Evolutionary conservation across 1,140 invertebrate species (phyloP), one percentile per base, ranked within the genome.

Genomic region (Drosophila micromelanica): DNA sequence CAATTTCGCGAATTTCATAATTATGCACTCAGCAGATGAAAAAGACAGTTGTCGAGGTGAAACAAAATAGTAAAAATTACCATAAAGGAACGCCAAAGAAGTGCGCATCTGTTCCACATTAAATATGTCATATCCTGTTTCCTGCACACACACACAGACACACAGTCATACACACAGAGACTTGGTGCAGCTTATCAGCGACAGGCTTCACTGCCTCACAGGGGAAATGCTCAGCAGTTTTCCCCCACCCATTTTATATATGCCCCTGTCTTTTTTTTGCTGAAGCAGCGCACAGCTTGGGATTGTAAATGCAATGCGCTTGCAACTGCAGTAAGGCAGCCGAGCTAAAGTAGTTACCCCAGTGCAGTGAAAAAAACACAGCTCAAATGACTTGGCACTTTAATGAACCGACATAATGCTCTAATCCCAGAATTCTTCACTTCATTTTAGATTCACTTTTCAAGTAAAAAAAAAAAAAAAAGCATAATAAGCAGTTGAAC

Each of bases 61-160:
- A 75, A 72, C 70, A 56, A 78, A 67, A 78, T 75, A 59, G 48
- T 56, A 49, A 76, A 78, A 55, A 70, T 65, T 46, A 48, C 48
- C 49, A 74, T 65, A 67, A 67, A 65, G 38, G 8, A 57, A 40
- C 56, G 43, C 35, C 59, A 54, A 56, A 84, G 68, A 80, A 63
- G 54, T 62, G 72, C 70, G 76, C 86, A 90, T 90, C 86, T 90
- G 86, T 74, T 90, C 67, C 75, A 61, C 75, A 90, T 90, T 90
- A 90, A 90, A 90, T 85, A 90, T 90, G 86, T 81, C 86, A 90
- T 86, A 90, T 90, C 86, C 86, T 90, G 86, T 80, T 87, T 89
- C 84, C 82, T 87, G 72, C 73, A 65, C 54, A 49, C 68, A 54
- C 30, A 65, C 23, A 49, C 49, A 57, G n/a, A n/a, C 11, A 60